These are phyloP conservation scores for Aromia moschata DNA, from an alignment of 2,888 invertebrate species.

Conservation along the genomic window DNA sequence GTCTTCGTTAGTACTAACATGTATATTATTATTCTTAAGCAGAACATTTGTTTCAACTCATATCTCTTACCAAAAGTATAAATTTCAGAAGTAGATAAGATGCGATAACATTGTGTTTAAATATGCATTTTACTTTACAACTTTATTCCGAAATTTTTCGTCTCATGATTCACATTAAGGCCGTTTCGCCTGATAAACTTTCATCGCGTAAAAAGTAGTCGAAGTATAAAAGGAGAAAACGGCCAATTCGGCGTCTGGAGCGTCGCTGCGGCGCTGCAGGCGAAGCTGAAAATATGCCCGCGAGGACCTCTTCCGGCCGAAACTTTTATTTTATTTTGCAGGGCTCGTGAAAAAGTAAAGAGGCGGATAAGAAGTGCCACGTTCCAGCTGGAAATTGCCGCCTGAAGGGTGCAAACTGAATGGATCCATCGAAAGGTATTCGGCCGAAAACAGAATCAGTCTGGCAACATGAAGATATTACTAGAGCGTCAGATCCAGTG, in stretches of 20 bases:
- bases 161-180: not conserved
- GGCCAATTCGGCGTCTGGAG: not conserved
- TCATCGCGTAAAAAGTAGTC: not conserved
- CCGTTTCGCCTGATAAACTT: not conserved
- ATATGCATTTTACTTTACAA: too few relatives aligned
- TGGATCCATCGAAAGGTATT: too few relatives aligned
- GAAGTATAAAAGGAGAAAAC: conserved; percentile 3
- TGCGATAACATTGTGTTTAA: too few relatives aligned
- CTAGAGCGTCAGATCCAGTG: too few relatives aligned
- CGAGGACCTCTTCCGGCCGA: not conserved
- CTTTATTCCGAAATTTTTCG: not conserved
- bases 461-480: too few relatives aligned
- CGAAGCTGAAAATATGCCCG: conserved; percentile 11
- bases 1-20: too few relatives aligned
- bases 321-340: conserved; percentile 7
- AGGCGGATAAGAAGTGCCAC: conserved; percentile 4
- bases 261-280: not conserved
- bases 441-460: too few relatives aligned
- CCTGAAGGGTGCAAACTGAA: too few relatives aligned
- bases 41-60: too few relatives aligned
- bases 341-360: not conserved
- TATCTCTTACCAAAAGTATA: too few relatives aligned
- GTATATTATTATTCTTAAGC: too few relatives aligned
- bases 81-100: too few relatives aligned
- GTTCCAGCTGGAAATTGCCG: conserved; percentile 2